Evolutionary conservation across 2,113 vertebrate genomes (phyloP), one percentile per base, ranked within the genome.

Genomic region (Solea senegalensis): DNA sequence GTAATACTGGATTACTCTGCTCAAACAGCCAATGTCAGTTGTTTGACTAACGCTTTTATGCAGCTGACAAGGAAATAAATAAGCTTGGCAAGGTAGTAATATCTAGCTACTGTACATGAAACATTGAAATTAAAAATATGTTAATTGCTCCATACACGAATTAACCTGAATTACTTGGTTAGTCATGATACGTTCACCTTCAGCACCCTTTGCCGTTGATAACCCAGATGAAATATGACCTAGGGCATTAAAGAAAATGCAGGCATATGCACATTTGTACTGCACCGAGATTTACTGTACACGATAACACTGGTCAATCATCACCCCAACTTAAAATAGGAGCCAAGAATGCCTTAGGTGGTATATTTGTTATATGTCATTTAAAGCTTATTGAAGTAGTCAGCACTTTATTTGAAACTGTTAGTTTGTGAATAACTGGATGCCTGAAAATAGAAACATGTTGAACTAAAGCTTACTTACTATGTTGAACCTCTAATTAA

Each of bases 401-500:
- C 34, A 34, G 5, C 34, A 34, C 3, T 34, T 6, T 4, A 6
- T 34, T 3, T 4, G 34, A 34, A 34, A 34, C 34, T 34, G 34
- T 21, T 7, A 39, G 46, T 52, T n/a, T 65, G 34, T 8, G 14
- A 45, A 40, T 65, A 75, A 69, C 54, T 48, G 56, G 55, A 16
- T 14, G n/a, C 8, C 85, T 65, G 52, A 26, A 84, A 73, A 82
- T 75, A 86, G 81, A 72, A 84, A 73, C 69, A 51, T 0, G 39
- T 46, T 52, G 70, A 79, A 70, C 58, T 68, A 72, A 43, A 76
- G 72, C 41, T 65, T 74, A 80, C 73, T 61, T 74, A 80, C 69
- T 74, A 69, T 44, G 51, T 53, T 49, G 55, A 44, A 45, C 34
- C 72, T 66, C 45, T 76, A 85, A 80, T 82, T 76, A 55, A 51